Evolutionary conservation across 2,113 vertebrate genomes (phyloP).

Genomic region (Lutjanus erythropterus): DNA sequence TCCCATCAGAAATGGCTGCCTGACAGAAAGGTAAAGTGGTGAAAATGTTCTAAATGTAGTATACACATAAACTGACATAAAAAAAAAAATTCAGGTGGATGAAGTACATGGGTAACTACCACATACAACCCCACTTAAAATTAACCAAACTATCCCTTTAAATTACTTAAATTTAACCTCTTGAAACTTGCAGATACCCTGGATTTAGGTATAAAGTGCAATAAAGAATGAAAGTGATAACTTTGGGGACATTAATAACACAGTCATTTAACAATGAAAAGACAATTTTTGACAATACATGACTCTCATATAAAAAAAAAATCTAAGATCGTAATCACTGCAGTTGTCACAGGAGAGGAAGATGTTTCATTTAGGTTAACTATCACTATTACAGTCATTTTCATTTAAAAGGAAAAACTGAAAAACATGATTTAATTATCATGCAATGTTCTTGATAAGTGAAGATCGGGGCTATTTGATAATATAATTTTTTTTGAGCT

Average conservation of each 20-base stretch:
- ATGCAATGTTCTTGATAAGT: slow-evolving; percentile 77
- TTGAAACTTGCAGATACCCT: not conserved
- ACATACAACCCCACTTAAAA: too few relatives aligned
- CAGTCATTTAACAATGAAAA: not conserved
- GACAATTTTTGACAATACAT: too few relatives aligned
- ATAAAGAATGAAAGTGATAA: not conserved
- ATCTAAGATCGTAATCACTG: slow-evolving; percentile 19
- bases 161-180: not conserved
- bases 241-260: not conserved
- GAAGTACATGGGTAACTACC: too few relatives aligned
- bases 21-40: too few relatives aligned
- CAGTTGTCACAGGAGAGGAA: slow-evolving; percentile 39
- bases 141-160: too few relatives aligned
- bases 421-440: slow-evolving; percentile 74
- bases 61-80: too few relatives aligned
- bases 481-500: slow-evolving; percentile 72
- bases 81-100: too few relatives aligned
- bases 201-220: not conserved
- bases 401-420: slow-evolving; percentile 53
- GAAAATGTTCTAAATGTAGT: too few relatives aligned
- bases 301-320: not conserved
- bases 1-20: too few relatives aligned
- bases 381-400: slow-evolving; percentile 49
- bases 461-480: slow-evolving; percentile 79
- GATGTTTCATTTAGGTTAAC: slow-evolving; percentile 56